Evolutionary conservation across 2,888 invertebrate species (phyloP).

Genomic region (Crepidodera aurea): DNA sequence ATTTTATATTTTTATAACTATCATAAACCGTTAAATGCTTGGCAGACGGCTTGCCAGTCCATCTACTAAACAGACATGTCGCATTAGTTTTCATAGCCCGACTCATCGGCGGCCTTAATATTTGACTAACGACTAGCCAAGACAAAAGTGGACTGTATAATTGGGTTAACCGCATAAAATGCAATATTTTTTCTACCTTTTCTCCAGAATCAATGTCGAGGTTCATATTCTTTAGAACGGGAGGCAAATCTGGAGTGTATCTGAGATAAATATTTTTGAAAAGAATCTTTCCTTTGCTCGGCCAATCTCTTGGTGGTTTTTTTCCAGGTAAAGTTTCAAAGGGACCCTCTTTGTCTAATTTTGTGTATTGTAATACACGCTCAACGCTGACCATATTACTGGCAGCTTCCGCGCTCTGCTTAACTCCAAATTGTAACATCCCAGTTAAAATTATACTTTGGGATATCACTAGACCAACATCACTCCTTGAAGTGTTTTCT

Average conservation of each 20-base stretch:
- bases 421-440: constrained; percentile 82
- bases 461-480: constrained; percentile 77
- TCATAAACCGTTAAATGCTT: no score
- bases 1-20: no score
- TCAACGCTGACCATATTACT: constrained; percentile 85
- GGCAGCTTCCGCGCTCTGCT: constrained; percentile 79
- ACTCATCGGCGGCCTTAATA: no score
- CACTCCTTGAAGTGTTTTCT: constrained; percentile 65
- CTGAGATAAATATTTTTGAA: constrained; percentile 71
- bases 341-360: constrained; percentile 75
- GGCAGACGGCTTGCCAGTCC: no score
- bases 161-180: no score
- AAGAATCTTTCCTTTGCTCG: constrained; percentile 67
- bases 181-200: no score
- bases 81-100: no score
- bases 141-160: no score
- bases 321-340: constrained; percentile 65
- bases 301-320: constrained; percentile 71
- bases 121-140: no score
- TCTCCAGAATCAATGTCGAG: constrained; percentile 70
- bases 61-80: no score
- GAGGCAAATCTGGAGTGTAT: constrained; percentile 69
- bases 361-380: constrained; percentile 79
- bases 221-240: constrained; percentile 75
- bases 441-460: constrained; percentile 79